phyloP scores from a whole-genome alignment of 2,888 invertebrate species.

The Beris morrisii region DNA sequence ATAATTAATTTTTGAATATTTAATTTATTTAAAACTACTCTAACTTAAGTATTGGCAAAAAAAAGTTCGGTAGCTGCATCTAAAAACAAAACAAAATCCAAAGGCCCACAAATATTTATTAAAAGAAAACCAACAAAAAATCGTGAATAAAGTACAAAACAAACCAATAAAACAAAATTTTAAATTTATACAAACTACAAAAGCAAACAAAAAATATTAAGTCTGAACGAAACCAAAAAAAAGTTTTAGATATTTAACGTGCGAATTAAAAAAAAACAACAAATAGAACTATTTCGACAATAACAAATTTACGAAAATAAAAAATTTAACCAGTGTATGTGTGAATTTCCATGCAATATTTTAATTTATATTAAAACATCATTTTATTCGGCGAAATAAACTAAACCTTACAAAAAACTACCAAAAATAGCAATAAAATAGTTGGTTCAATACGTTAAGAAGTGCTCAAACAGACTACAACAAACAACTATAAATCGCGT shows the following conservation, averaged over 20 bases:
- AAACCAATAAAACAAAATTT: slow-evolving; percentile 36
- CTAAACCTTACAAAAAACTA: slow-evolving; percentile 4
- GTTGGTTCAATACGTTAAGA: background rate
- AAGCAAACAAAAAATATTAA: slow-evolving; percentile 31
- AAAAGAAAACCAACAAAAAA: slow-evolving; percentile 39
- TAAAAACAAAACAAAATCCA: slow-evolving; percentile 31
- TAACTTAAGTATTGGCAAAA: slow-evolving; percentile 21
- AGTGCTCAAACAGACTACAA: slow-evolving; percentile 24
- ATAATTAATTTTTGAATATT: slow-evolving; percentile 6
- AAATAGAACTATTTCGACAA: slow-evolving; percentile 13
- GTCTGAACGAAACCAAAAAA: slow-evolving; percentile 38
- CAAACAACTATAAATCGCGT: slow-evolving; percentile 21
- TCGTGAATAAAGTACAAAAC: slow-evolving; percentile 41
- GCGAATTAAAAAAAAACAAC: slow-evolving; percentile 1
- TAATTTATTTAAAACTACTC: slow-evolving; percentile 22
- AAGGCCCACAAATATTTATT: slow-evolving; percentile 29
- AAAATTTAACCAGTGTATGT: background rate
- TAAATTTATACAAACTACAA: slow-evolving; percentile 30
- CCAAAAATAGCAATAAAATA: background rate
- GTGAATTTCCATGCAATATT: slow-evolving; percentile 24
- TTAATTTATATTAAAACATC: slow-evolving; percentile 3
- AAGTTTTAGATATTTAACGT: slow-evolving; percentile 6
- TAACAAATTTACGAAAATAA: slow-evolving; percentile 17
- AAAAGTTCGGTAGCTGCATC: slow-evolving; percentile 6
- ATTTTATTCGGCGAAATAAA: slow-evolving; percentile 8